Percentiles rank a stretch among this genome's conserved stretches.
Conservation (phyloP, 2,113 vertebrate species). For the Sphyrna mokarran region DNA sequence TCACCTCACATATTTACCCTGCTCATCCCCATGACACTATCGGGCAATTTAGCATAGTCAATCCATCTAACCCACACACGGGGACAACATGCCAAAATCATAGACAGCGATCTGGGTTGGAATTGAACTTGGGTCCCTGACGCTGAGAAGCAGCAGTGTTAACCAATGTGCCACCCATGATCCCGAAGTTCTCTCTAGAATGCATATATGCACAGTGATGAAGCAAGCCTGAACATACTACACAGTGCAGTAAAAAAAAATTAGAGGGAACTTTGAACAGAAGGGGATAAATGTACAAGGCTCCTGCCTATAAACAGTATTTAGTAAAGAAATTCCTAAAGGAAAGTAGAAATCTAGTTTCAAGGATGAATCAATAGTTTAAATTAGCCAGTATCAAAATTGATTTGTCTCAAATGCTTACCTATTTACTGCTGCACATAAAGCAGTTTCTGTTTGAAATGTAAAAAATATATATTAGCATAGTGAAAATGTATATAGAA, state of each 20-base stretch:
- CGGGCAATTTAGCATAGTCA: too few relatives aligned
- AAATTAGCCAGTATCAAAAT: background rate
- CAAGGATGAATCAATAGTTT: background rate
- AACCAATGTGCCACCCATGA: too few relatives aligned
- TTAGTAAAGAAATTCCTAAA: background rate
- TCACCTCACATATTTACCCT: too few relatives aligned
- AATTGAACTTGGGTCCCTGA: too few relatives aligned
- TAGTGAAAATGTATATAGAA: background rate
- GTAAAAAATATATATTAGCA: background rate
- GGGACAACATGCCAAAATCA: too few relatives aligned
- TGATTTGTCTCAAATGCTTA: background rate
- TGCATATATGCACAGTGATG: background rate
- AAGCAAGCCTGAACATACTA: background rate
- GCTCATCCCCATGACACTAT: too few relatives aligned
- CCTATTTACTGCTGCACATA: background rate
- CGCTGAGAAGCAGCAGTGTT: too few relatives aligned
- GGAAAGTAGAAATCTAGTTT: background rate
- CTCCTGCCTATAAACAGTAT: background rate
- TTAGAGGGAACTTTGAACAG: background rate
- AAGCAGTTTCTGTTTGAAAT: background rate
- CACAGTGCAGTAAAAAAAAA: background rate
- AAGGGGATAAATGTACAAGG: background rate
- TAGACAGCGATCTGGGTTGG: too few relatives aligned
- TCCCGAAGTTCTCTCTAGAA: background rate
- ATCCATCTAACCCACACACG: too few relatives aligned